phyloP scores from a whole-genome alignment of 2,888 invertebrate genomes.

The Plagodis dolabraria region DNA sequence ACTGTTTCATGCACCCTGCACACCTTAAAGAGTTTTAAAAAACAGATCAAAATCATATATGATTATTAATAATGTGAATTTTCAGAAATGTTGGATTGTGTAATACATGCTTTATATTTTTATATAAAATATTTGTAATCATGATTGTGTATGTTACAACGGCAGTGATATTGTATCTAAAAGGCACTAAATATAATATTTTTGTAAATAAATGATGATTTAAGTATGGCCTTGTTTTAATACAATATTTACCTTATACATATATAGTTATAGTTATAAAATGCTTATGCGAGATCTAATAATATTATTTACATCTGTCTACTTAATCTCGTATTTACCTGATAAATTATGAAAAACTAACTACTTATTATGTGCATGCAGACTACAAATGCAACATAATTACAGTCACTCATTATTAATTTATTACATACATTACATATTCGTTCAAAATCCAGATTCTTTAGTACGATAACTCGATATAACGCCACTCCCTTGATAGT shows the following conservation, averaged over 20 bases:
- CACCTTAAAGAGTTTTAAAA: background rate
- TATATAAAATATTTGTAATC: conserved; percentile 50
- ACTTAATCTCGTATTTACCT: conserved; percentile 14
- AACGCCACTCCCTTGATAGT: conserved; percentile 51
- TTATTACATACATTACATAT: conserved; percentile 33
- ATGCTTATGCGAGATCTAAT: conserved; percentile 55
- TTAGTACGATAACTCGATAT: conserved; percentile 53
- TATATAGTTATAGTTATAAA: conserved; percentile 35
- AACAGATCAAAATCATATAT: background rate
- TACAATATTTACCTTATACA: conserved; percentile 26
- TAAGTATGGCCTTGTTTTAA: conserved; percentile 44
- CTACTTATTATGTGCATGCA: conserved; percentile 25
- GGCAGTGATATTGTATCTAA: conserved; percentile 52
- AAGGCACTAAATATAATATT: conserved; percentile 66
- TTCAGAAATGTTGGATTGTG: conserved; percentile 6
- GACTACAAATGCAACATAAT: conserved; percentile 14
- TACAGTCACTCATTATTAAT: conserved; percentile 22
- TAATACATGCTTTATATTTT: conserved; percentile 28
- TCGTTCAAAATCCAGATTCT: conserved; percentile 58
- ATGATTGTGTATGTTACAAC: conserved; percentile 65
- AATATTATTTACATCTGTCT: conserved; percentile 36
- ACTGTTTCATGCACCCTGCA: conserved; percentile 5
- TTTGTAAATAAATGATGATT: conserved; percentile 79
- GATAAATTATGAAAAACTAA: conserved; percentile 10
- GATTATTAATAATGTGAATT: background rate